Evolutionary conservation across 2,113 vertebrate genomes (phyloP).

Genomic region (Nicator chloris): DNA sequence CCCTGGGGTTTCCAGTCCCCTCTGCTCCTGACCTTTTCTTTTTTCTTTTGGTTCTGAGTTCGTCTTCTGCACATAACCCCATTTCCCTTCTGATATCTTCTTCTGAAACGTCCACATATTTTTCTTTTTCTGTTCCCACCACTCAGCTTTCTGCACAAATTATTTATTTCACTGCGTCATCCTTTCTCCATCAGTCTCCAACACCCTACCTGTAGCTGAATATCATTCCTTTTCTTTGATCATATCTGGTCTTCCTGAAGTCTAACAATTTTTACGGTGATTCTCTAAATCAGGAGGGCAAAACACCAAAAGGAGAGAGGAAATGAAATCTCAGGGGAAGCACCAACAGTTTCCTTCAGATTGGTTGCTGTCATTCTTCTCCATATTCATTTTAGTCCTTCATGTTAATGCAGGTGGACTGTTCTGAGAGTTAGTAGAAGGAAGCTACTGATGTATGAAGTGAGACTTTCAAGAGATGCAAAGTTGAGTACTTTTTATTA

Average conservation of each 20-base stretch:
- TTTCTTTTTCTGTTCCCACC: neutral
- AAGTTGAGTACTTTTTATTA: neutral
- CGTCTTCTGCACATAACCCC: neutral
- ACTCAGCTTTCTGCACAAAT: neutral
- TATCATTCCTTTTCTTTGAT: neutral
- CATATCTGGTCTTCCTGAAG: neutral
- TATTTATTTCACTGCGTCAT: neutral
- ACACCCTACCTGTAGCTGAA: neutral
- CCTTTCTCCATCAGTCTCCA: neutral
- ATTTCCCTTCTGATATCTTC: neutral
- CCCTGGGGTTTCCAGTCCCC: neutral
- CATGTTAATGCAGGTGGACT: neutral
- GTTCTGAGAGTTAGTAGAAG: neutral
- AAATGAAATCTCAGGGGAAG: neutral
- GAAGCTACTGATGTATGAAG: neutral
- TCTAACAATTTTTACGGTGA: neutral
- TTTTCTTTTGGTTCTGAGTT: neutral
- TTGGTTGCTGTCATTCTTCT: neutral
- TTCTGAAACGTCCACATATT: neutral
- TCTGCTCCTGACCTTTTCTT: neutral
- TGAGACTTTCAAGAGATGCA: neutral
- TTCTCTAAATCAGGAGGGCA: neutral
- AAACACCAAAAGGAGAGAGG: neutral
- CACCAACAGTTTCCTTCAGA: neutral
- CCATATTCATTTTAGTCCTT: neutral